Evolutionary conservation across 2,888 invertebrate species (phyloP).

Genomic region (Sminthurinus aureus): DNA sequence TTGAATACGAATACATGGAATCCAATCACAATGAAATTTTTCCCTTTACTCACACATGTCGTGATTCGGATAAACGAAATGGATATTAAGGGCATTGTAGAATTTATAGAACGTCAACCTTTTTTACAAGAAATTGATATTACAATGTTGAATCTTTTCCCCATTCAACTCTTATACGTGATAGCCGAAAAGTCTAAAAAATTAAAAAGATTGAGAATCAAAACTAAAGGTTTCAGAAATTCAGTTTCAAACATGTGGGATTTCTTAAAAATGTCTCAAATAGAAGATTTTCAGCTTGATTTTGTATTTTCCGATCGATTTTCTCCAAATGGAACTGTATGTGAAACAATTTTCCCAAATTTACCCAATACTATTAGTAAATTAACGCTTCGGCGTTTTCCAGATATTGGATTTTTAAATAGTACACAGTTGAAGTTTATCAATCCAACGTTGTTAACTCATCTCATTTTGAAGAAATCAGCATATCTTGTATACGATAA

Average conservation of each 20-base stretch:
- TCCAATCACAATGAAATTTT: neutral
- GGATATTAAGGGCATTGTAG: neutral
- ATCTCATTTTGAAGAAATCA: neutral
- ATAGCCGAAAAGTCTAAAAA: neutral
- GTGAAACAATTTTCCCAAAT: neutral
- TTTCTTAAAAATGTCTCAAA: neutral
- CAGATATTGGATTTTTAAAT: neutral
- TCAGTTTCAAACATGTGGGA: neutral
- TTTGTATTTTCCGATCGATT: neutral
- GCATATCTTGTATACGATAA: neutral
- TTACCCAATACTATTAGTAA: neutral
- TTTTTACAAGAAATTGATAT: constrained; percentile 2
- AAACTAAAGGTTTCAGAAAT: neutral
- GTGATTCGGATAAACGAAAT: neutral
- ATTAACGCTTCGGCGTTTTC: neutral
- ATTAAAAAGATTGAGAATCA: neutral
- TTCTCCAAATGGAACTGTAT: neutral
- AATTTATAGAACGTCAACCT: neutral
- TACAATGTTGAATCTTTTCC: neutral
- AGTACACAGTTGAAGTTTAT: neutral
- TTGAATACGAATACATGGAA: neutral
- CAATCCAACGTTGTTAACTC: neutral
- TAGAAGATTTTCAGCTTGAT: constrained; percentile 3
- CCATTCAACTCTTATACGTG: neutral
- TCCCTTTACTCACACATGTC: neutral